A percentile compares a stretch with the other conserved stretches of the same genome.
These are phyloP conservation scores for Drosophila nr. perissopoda DNA, from an alignment of 2,888 invertebrate genomes.

Conservation along the genomic window DNA sequence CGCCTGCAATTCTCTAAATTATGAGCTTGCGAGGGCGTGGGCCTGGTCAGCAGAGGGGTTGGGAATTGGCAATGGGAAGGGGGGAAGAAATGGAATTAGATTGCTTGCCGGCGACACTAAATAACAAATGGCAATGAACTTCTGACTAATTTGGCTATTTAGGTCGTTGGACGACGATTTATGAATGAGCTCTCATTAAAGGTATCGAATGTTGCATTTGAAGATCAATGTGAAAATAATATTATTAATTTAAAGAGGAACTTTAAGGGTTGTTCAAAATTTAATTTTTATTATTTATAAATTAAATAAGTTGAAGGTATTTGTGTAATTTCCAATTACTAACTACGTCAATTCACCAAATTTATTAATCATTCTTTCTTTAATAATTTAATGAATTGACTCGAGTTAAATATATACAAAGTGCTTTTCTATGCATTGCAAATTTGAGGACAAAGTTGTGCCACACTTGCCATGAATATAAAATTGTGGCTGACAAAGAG, in stretches of 20 bases:
- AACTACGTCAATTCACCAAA: neutral
- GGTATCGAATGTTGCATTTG: neutral
- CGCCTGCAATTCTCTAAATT: conserved; percentile 57
- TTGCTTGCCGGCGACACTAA: conserved; percentile 33
- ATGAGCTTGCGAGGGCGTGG: conserved; percentile 48
- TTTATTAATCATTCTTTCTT: neutral
- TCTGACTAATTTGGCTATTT: conserved; percentile 32
- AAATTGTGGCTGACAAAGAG: conserved; percentile 27
- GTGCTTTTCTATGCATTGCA: conserved; percentile 9
- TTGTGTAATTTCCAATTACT: neutral
- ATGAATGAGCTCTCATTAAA: neutral
- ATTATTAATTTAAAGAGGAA: neutral
- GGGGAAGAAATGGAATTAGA: conserved; percentile 29
- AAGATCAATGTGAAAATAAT: neutral
- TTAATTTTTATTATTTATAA: rapidly evolving
- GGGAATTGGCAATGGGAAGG: neutral
- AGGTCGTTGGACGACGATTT: conserved; percentile 2
- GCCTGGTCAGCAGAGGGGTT: neutral
- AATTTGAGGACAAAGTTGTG: conserved; percentile 18
- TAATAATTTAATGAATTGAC: neutral
- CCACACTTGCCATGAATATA: conserved; percentile 42
- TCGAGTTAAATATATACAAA: neutral
- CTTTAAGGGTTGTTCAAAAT: neutral
- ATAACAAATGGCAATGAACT: conserved; percentile 55
- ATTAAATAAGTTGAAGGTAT: neutral